These are phyloP conservation scores for Nomada lathburiana DNA, from an alignment of 2,888 invertebrate species.

Conservation along the genomic window DNA sequence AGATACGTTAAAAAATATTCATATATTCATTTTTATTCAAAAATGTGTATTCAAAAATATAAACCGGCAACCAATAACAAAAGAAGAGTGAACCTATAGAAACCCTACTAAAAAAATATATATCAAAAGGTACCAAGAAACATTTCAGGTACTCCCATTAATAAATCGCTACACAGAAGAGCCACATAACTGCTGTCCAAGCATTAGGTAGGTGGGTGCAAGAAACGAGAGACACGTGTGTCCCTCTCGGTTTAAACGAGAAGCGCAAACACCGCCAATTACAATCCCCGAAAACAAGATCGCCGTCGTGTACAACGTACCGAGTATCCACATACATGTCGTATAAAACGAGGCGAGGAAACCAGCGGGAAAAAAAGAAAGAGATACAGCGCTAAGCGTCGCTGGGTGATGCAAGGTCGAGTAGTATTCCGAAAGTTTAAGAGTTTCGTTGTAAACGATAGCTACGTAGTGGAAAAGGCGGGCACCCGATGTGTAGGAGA, in stretches of 20 bases:
- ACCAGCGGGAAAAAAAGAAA: background rate
- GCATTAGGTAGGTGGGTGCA: background rate
- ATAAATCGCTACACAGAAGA: background rate
- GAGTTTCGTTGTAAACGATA: constrained; percentile 21
- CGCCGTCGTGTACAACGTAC: background rate
- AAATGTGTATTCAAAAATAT: too few relatives aligned
- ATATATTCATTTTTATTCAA: too few relatives aligned
- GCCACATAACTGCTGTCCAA: background rate
- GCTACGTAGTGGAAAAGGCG: constrained; percentile 25
- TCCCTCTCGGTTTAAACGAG: background rate
- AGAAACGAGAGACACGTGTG: constrained; percentile 4
- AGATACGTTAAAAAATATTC: too few relatives aligned
- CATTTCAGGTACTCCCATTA: background rate
- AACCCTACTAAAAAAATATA: too few relatives aligned
- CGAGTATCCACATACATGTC: background rate
- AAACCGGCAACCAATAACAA: too few relatives aligned
- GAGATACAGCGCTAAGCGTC: constrained; percentile 3
- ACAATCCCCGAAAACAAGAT: background rate
- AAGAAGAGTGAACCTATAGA: too few relatives aligned
- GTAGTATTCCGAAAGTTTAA: constrained; percentile 22
- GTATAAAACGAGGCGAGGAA: too few relatives aligned
- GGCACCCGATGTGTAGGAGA: background rate
- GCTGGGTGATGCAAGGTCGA: constrained; percentile 10
- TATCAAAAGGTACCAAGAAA: too few relatives aligned
- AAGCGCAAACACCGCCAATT: constrained; percentile 21